Percentiles rank a stretch among this genome's conserved stretches.
Conservation (phyloP, 2,113 vertebrate genomes). For the Maccullochella peelii region DNA sequence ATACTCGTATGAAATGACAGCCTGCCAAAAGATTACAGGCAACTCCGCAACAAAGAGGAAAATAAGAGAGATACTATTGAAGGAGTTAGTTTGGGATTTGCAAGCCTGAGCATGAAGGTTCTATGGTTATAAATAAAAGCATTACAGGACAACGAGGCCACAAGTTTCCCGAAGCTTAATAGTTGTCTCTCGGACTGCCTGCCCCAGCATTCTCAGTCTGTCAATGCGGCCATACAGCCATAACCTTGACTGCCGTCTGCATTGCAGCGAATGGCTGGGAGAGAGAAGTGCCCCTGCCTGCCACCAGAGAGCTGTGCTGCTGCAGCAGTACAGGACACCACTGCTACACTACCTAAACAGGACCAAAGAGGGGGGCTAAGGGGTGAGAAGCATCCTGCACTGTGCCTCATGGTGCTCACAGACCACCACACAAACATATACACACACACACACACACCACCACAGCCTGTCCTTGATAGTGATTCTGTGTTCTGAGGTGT, state of each 20-base stretch:
- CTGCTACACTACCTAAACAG: slow-evolving; percentile 43
- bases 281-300: slow-evolving; percentile 39
- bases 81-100: neutral
- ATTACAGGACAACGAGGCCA: slow-evolving; percentile 22
- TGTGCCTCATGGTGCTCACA: slow-evolving; percentile 35
- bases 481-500: slow-evolving; percentile 12
- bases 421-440: slow-evolving; percentile 15
- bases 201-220: slow-evolving; percentile 17
- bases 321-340: slow-evolving; percentile 68
- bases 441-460: neutral
- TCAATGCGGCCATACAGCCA: slow-evolving; percentile 20
- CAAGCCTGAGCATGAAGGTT: slow-evolving; percentile 32
- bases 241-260: slow-evolving; percentile 80
- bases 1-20: slow-evolving; percentile 42
- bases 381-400: slow-evolving; percentile 18
- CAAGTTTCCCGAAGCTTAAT: slow-evolving; percentile 19
- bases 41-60: neutral
- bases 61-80: slow-evolving; percentile 7
- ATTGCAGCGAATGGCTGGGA: slow-evolving; percentile 70
- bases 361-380: slow-evolving; percentile 26
- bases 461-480: slow-evolving; percentile 30
- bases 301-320: slow-evolving; percentile 53
- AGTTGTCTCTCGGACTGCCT: neutral
- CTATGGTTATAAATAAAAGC: slow-evolving; percentile 40
- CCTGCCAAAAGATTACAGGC: slow-evolving; percentile 31